Percentiles rank a stretch among this genome's conserved stretches.
Evolutionary conservation across 2,888 invertebrate species (phyloP).

Genomic region (Lochmaea capreae): DNA sequence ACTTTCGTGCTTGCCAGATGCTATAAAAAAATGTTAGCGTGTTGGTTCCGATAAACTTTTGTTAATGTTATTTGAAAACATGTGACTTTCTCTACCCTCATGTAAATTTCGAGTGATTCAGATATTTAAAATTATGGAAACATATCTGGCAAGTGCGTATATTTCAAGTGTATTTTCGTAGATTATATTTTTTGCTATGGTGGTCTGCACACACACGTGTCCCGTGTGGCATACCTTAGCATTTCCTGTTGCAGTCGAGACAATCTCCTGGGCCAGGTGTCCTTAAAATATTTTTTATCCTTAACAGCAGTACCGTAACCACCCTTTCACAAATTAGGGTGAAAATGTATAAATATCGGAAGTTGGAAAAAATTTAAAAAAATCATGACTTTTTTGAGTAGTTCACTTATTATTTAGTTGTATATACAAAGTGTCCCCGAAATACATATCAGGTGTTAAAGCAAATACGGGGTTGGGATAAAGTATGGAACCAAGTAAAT

Average conservation of each 20-base stretch:
- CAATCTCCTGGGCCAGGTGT: slow-evolving; percentile 28
- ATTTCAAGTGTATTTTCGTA: slow-evolving; percentile 19
- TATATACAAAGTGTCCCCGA: neutral
- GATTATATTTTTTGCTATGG: slow-evolving; percentile 31
- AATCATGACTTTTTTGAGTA: neutral
- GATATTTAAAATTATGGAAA: slow-evolving; percentile 9
- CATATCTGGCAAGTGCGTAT: slow-evolving; percentile 27
- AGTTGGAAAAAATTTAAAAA: neutral
- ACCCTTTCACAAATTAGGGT: slow-evolving; percentile 25
- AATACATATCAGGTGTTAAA: no score
- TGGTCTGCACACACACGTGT: slow-evolving; percentile 33
- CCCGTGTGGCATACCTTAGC: slow-evolving; percentile 21
- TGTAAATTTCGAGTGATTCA: neutral
- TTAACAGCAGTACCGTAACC: slow-evolving; percentile 24
- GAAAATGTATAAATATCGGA: neutral
- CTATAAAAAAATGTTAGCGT: no score
- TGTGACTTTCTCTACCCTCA: neutral
- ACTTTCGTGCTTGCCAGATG: no score
- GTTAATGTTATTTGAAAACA: neutral
- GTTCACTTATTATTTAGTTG: neutral
- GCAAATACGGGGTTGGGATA: no score
- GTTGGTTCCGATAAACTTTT: no score
- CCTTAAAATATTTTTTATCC: slow-evolving; percentile 24
- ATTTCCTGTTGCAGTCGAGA: slow-evolving; percentile 29
- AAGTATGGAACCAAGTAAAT: no score